A percentile compares a stretch with the other conserved stretches of the same genome.
Conservation (phyloP, 2,888 invertebrate species). For the Stenichneumon culpator region DNA sequence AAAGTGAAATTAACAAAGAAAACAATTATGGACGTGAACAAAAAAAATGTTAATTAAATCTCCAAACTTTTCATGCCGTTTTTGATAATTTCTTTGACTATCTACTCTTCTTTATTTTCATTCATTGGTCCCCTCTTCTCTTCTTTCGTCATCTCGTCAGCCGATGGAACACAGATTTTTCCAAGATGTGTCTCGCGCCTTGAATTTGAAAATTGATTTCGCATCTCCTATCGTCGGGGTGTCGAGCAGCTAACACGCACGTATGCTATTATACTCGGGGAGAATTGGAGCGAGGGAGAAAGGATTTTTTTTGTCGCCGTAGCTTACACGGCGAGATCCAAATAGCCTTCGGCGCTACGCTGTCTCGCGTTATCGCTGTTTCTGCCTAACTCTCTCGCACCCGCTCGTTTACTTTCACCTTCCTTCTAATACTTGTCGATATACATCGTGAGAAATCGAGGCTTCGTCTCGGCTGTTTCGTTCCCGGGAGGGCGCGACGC, state of each 20-base stretch:
- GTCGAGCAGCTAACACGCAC: slow-evolving; percentile 10
- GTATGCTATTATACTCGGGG: slow-evolving; percentile 18
- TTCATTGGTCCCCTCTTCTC: neutral
- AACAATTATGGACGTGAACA: neutral
- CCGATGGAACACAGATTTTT: slow-evolving; percentile 31
- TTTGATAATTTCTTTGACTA: neutral
- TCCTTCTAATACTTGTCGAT: slow-evolving; percentile 46
- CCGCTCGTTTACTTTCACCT: slow-evolving; percentile 8
- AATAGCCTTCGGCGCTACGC: slow-evolving; percentile 48
- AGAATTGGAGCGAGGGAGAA: slow-evolving; percentile 2
- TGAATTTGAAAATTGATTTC: slow-evolving; percentile 48
- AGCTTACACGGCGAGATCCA: slow-evolving; percentile 54
- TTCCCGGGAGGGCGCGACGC: slow-evolving; percentile 51
- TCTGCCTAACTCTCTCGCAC: slow-evolving; percentile 15
- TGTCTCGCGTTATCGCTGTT: slow-evolving; percentile 57
- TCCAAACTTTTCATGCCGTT: neutral
- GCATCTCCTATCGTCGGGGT: slow-evolving; percentile 16
- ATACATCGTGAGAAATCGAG: slow-evolving; percentile 67
- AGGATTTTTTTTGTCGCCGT: slow-evolving; percentile 15
- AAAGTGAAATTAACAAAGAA: no score
- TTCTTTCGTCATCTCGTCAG: neutral
- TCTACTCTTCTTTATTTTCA: neutral
- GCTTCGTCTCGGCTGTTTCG: slow-evolving; percentile 52
- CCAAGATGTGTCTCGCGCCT: neutral
- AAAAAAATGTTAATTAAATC: neutral